phyloP scores from a whole-genome alignment of 2,888 invertebrate species.

The Subacronicta megacephala region DNA sequence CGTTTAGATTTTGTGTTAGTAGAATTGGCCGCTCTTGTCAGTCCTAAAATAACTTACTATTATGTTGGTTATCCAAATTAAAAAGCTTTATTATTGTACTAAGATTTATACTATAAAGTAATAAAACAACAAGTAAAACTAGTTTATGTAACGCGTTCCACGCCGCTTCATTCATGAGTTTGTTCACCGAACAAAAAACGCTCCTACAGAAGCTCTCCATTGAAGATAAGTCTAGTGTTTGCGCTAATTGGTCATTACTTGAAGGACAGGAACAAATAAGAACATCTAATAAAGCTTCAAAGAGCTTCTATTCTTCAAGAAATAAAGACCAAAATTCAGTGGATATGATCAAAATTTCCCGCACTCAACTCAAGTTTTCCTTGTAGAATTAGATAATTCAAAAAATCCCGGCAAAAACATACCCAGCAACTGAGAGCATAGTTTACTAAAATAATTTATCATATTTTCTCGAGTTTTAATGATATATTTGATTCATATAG shows the following conservation, averaged over 20 bases:
- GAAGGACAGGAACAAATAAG: constrained; percentile 42
- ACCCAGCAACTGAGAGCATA: constrained; percentile 58
- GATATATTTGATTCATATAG: constrained; percentile 72
- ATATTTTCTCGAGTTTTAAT: constrained; percentile 78
- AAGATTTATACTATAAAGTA: constrained; percentile 1
- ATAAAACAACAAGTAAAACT: constrained; percentile 34
- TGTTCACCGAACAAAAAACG: constrained; percentile 57
- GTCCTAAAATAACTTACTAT: too few species aligned
- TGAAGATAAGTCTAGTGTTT: constrained; percentile 72
- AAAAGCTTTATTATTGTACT: too few species aligned
- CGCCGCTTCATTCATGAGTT: constrained; percentile 65
- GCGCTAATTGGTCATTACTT: constrained; percentile 77
- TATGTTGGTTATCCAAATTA: not conserved
- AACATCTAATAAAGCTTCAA: constrained; percentile 16
- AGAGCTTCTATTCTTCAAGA: constrained; percentile 13
- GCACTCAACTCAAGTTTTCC: constrained; percentile 13
- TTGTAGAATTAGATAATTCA: constrained; percentile 61
- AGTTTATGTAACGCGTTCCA: constrained; percentile 55
- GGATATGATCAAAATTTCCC: constrained; percentile 14
- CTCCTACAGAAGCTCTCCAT: constrained; percentile 67
- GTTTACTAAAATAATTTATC: constrained; percentile 72
- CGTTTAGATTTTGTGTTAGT: too few species aligned
- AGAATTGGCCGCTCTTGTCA: too few species aligned
- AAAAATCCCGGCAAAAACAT: constrained; percentile 74
- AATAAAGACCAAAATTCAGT: constrained; percentile 51